Conservation (phyloP, 2,113 vertebrate species). For the Poeciliopsis retropinna region DNA sequence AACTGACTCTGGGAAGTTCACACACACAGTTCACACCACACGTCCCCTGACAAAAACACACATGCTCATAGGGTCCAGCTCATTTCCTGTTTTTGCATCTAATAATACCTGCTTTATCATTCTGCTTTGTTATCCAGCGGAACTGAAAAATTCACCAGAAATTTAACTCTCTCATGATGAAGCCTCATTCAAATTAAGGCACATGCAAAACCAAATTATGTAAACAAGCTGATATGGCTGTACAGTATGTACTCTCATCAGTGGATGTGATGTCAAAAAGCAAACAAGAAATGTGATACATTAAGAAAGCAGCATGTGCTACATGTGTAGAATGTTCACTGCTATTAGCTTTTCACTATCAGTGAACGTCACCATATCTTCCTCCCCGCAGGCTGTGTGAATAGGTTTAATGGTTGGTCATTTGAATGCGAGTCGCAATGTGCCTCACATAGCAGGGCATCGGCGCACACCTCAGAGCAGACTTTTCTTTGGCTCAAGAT, state of each 20-base stretch:
- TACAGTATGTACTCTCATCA: constrained; percentile 7
- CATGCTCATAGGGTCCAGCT: constrained; percentile 3
- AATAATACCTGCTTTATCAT: constrained; percentile 21
- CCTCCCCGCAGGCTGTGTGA: constrained; percentile 27
- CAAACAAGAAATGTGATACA: constrained; percentile 25
- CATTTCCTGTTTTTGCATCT: constrained; percentile 27
- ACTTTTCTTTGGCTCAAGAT: constrained; percentile 46
- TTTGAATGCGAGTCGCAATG: constrained; percentile 60
- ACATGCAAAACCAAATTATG: constrained; percentile 19
- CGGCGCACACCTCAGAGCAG: constrained; percentile 39
- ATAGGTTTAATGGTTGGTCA: constrained; percentile 48
- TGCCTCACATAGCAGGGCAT: constrained; percentile 24
- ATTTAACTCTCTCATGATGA: constrained; percentile 14
- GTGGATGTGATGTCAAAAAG: neutral
- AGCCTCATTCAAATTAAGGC: constrained; percentile 39
- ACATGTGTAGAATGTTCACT: constrained; percentile 21
- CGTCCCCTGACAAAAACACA: constrained; percentile 1
- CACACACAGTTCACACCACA: neutral
- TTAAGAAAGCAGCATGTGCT: neutral
- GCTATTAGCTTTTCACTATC: constrained; percentile 17
- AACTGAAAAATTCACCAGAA: constrained; percentile 20
- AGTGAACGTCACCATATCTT: constrained; percentile 16
- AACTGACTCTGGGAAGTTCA: constrained; percentile 1
- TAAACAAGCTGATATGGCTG: constrained; percentile 21
- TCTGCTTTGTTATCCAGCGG: neutral